These are phyloP conservation scores for Aleadryas rufinucha DNA, from an alignment of 2,113 vertebrate genomes.

Conservation along the genomic window DNA sequence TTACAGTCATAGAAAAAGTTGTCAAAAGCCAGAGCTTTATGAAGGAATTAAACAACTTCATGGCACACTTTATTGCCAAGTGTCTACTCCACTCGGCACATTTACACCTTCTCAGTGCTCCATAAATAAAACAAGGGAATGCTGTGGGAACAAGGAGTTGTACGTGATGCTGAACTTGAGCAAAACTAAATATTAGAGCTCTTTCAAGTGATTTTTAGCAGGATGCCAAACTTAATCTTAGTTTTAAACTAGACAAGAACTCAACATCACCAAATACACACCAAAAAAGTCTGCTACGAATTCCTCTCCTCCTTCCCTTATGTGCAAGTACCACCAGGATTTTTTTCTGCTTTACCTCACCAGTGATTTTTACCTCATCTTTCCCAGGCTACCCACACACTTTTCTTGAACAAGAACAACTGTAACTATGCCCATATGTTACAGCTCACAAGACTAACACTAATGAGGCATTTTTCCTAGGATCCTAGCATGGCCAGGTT, in stretches of 20 bases:
- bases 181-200: neutral
- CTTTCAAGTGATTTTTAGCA: neutral
- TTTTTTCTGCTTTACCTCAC: neutral
- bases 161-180: neutral
- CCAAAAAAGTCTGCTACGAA: neutral
- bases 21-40: neutral
- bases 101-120: neutral
- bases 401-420: neutral
- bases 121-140: neutral
- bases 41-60: neutral
- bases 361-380: neutral
- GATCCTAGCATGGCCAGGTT: neutral
- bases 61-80: neutral
- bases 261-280: neutral
- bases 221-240: neutral
- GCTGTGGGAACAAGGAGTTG: neutral
- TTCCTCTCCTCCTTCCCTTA: neutral
- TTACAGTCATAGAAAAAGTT: neutral
- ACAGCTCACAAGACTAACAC: neutral
- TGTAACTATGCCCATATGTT: neutral
- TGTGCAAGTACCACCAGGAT: neutral
- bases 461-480: neutral
- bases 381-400: neutral
- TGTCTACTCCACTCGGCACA: neutral
- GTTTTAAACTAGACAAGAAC: neutral